Percentiles rank a stretch among this genome's conserved stretches.
Conservation (phyloP, 2,113 vertebrate species). For the Carlito syrichta region DNA sequence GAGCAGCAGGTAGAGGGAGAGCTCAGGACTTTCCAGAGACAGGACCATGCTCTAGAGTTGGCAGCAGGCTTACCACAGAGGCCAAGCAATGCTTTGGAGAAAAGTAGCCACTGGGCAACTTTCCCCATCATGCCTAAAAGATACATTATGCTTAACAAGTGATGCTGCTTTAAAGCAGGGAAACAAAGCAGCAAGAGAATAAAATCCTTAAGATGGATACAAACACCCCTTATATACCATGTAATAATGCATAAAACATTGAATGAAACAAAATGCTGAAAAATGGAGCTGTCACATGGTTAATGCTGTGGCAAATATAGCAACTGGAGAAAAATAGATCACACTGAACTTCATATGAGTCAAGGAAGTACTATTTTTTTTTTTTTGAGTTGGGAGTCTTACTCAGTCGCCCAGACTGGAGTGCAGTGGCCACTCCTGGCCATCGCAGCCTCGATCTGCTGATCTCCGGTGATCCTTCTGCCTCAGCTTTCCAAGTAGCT, state of each 20-base stretch:
- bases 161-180: too few species aligned
- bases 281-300: rapidly evolving
- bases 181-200: background rate
- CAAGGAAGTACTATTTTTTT: background rate
- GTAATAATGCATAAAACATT: background rate
- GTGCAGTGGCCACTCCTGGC: too few species aligned
- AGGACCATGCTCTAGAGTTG: too few species aligned
- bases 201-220: background rate
- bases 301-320: background rate
- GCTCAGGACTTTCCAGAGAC: too few species aligned
- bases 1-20: rapidly evolving
- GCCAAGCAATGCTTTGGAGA: too few species aligned
- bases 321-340: background rate
- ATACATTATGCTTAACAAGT: rapidly evolving
- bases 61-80: background rate
- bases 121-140: rapidly evolving
- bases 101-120: background rate
- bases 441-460: too few species aligned
- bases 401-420: too few species aligned
- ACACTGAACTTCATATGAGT: rapidly evolving
- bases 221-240: background rate
- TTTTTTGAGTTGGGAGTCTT: too few species aligned
- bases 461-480: too few species aligned
- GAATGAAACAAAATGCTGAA: background rate
- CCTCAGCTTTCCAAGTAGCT: too few species aligned